phyloP scores from a whole-genome alignment of 2,113 vertebrate species.

The Catharus fuscescens region DNA sequence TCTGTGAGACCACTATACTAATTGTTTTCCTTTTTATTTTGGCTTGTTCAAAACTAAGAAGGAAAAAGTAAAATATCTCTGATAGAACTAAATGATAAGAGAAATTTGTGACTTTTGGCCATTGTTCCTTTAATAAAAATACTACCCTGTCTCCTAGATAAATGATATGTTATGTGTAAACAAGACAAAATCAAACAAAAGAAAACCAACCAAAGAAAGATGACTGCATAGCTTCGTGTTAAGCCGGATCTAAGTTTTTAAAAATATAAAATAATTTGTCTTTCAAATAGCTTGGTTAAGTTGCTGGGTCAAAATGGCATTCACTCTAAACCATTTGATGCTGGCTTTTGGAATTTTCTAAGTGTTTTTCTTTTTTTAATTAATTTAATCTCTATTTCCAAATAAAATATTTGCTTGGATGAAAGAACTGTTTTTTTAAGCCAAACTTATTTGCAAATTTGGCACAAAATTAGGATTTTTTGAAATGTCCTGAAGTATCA shows the following conservation, averaged over 20 bases:
- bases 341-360: not conserved
- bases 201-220: not conserved
- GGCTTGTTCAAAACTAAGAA: not conserved
- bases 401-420: not conserved
- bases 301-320: not conserved
- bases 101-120: not conserved
- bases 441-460: not conserved
- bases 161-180: not conserved
- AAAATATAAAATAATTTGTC: not conserved
- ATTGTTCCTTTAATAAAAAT: not conserved
- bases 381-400: not conserved
- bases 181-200: not conserved
- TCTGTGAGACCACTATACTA: not conserved
- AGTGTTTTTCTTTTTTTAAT: not conserved
- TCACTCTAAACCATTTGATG: not conserved
- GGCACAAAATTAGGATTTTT: not conserved
- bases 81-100: not conserved
- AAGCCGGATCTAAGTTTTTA: not conserved
- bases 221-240: not conserved
- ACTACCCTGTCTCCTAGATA: not conserved
- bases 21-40: not conserved
- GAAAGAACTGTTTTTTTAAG: not conserved
- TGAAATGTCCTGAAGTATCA: not conserved
- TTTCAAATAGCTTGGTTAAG: accelerated
- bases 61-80: not conserved